Percentiles rank a stretch among this genome's conserved stretches.
These are phyloP conservation scores for Latrodectus hesperus DNA, from an alignment of 2,888 invertebrate genomes.

Conservation along the genomic window DNA sequence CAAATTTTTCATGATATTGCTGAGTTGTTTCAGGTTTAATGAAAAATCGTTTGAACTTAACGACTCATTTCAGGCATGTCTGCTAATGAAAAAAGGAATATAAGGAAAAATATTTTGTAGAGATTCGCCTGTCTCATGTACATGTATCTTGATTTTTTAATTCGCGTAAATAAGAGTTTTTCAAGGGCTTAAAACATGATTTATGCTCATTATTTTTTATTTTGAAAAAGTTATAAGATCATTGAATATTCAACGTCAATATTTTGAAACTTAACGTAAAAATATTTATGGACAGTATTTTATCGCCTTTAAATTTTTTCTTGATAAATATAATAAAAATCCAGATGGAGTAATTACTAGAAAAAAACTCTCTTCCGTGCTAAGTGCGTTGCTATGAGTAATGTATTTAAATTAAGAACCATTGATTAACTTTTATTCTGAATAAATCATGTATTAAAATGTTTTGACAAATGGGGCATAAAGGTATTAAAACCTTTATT, in stretches of 20 bases:
- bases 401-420: no score
- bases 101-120: not conserved
- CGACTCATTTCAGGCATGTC: conserved; percentile 35
- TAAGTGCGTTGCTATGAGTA: no score
- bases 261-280: no score
- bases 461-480: no score
- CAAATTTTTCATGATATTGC: conserved; percentile 26
- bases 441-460: no score
- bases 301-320: no score
- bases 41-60: conserved; percentile 56
- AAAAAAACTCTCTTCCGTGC: no score
- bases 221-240: not conserved
- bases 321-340: no score
- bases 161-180: not conserved
- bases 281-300: no score
- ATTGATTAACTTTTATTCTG: no score
- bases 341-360: no score
- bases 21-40: conserved; percentile 21
- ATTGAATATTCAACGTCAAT: not conserved
- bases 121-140: not conserved
- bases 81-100: conserved; percentile 2
- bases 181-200: not conserved
- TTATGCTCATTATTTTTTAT: not conserved
- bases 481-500: no score
- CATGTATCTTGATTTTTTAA: not conserved